Evolutionary conservation across 2,797 vertebrate species (phyloP).

Genomic region (Zenarchopterus dispar): DNA sequence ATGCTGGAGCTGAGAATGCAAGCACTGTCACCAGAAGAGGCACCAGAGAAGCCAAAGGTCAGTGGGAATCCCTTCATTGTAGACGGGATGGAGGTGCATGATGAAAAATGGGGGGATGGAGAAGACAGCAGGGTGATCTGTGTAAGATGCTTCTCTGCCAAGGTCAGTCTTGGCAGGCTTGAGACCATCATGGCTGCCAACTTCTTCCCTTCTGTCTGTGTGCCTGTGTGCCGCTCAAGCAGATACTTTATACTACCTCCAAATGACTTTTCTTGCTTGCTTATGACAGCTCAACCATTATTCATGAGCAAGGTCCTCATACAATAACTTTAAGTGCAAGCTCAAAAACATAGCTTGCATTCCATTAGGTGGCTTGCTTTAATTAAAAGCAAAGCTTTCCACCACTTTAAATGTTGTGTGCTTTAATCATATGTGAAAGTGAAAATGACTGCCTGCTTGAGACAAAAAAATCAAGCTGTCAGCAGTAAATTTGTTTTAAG

Average conservation of each 20-base stretch:
- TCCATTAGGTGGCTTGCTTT: slow-evolving; percentile 55
- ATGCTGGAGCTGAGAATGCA: slow-evolving; percentile 17
- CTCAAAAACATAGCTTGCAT: slow-evolving; percentile 46
- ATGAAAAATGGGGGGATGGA: background rate
- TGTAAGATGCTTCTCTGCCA: slow-evolving; percentile 57
- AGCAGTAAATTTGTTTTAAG: slow-evolving; percentile 43
- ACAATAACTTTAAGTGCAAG: slow-evolving; percentile 58
- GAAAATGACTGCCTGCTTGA: slow-evolving; percentile 8
- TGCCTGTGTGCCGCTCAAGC: slow-evolving; percentile 36
- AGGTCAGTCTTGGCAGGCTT: slow-evolving; percentile 60
- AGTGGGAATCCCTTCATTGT: slow-evolving; percentile 62
- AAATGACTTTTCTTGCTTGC: slow-evolving; percentile 72
- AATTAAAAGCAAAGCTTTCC: slow-evolving; percentile 68
- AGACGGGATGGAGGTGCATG: slow-evolving; percentile 12
- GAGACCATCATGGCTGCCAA: slow-evolving; percentile 28
- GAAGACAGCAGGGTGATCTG: slow-evolving; percentile 49
- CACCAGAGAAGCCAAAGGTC: slow-evolving; percentile 54
- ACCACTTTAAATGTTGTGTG: slow-evolving; percentile 8
- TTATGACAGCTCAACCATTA: slow-evolving; percentile 68
- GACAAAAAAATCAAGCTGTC: slow-evolving; percentile 39
- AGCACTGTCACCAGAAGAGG: slow-evolving; percentile 24
- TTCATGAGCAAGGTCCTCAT: slow-evolving; percentile 63
- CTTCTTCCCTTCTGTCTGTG: slow-evolving; percentile 49
- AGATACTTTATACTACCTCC: slow-evolving; percentile 59
- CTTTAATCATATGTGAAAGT: slow-evolving; percentile 27